Conservation (phyloP, 2,888 invertebrate genomes). For the Cosmia trapezina region DNA sequence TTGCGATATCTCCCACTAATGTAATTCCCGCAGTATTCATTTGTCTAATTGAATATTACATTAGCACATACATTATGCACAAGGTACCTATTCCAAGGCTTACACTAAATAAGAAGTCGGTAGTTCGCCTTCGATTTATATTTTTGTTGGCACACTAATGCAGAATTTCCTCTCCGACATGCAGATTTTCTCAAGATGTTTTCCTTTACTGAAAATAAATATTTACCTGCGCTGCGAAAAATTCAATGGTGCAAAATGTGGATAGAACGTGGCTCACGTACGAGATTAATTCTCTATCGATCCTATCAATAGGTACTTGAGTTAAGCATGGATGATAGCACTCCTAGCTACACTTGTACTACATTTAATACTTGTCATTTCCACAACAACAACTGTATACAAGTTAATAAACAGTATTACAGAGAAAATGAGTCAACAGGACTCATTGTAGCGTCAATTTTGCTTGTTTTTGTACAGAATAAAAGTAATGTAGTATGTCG, state of each 20-base stretch:
- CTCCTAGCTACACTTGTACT: conserved; percentile 4
- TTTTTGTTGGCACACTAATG: conserved; percentile 63
- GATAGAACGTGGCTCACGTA: conserved; percentile 68
- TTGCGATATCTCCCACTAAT: conserved; percentile 70
- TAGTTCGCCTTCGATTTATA: conserved; percentile 48
- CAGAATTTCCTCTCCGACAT: conserved; percentile 66
- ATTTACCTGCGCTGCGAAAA: conserved; percentile 68
- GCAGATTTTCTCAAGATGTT: conserved; percentile 67
- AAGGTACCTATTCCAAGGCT: conserved; percentile 31
- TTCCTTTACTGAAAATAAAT: conserved; percentile 70
- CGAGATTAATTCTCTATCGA: conserved; percentile 67
- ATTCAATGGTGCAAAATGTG: conserved; percentile 66
- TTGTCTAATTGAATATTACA: conserved; percentile 72
- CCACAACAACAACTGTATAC: conserved; percentile 51
- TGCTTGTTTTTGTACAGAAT: conserved; percentile 77
- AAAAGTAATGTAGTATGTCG: conserved; percentile 82
- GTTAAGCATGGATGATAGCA: conserved; percentile 44
- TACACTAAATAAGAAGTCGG: conserved; percentile 46
- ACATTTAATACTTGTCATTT: conserved; percentile 44
- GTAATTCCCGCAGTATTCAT: conserved; percentile 65
- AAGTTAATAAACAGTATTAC: conserved; percentile 64
- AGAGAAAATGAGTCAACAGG: conserved; percentile 68
- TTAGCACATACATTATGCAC: conserved; percentile 57
- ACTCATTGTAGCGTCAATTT: conserved; percentile 71
- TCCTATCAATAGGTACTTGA: conserved; percentile 54